These are phyloP conservation scores for Sula dactylatra DNA, from an alignment of 2,113 vertebrate species.

Conservation along the genomic window DNA sequence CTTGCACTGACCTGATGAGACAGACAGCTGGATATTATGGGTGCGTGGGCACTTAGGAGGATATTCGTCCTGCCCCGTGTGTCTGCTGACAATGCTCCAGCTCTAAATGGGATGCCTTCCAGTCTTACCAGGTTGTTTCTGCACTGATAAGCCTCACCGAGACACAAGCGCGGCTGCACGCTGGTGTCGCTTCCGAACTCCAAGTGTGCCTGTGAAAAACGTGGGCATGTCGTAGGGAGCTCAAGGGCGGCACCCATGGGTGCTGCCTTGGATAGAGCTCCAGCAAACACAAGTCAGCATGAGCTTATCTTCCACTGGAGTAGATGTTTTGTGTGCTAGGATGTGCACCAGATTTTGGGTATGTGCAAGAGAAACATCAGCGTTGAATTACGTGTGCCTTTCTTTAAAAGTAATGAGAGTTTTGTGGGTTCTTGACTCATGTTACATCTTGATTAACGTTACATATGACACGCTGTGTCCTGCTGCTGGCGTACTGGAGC, in stretches of 20 bases:
- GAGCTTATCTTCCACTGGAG: neutral
- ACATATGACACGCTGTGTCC: fast-evolving
- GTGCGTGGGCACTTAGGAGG: neutral
- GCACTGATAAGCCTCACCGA: fast-evolving
- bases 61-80: fast-evolving
- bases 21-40: neutral
- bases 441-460: fast-evolving
- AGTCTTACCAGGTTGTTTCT: neutral
- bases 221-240: fast-evolving
- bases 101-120: neutral
- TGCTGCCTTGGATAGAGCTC: neutral
- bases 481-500: neutral
- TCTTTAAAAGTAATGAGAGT: neutral
- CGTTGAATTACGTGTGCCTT: neutral
- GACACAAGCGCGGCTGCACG: fast-evolving
- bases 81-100: fast-evolving
- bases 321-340: neutral
- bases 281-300: neutral
- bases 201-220: neutral
- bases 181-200: neutral
- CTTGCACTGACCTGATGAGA: neutral
- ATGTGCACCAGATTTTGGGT: neutral
- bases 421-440: neutral
- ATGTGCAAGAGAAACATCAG: no score
- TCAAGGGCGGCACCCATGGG: neutral